A percentile compares a stretch with the other conserved stretches of the same genome.
phyloP scores from a whole-genome alignment of 1,140 invertebrate genomes.

The Bombus sylvicola region DNA sequence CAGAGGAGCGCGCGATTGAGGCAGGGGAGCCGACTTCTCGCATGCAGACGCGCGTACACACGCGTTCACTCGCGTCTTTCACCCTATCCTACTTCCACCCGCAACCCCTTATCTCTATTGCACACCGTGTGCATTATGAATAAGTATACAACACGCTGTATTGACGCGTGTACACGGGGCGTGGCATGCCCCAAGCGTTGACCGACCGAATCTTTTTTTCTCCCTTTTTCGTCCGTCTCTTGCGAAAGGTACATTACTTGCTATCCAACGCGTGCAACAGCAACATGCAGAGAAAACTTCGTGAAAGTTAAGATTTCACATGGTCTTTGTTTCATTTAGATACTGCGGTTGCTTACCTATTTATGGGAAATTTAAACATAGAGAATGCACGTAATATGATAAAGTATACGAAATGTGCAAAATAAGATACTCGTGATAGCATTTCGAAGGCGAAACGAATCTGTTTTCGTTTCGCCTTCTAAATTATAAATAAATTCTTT shows the following conservation, averaged over 20 bases:
- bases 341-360: too few relatives aligned
- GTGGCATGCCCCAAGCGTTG: slow-evolving; percentile 71
- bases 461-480: too few relatives aligned
- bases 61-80: slow-evolving; percentile 28
- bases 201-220: slow-evolving; percentile 71
- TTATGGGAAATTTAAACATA: background rate
- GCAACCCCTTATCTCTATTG: slow-evolving; percentile 39
- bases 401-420: background rate
- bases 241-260: slow-evolving; percentile 13
- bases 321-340: background rate
- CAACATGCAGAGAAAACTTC: background rate
- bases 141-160: slow-evolving; percentile 73
- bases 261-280: background rate
- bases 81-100: slow-evolving; percentile 7
- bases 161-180: slow-evolving; percentile 71
- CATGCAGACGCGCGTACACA: slow-evolving; percentile 21
- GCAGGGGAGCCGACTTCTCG: slow-evolving; percentile 60
- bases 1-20: slow-evolving; percentile 63
- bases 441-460: too few relatives aligned
- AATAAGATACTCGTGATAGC: background rate
- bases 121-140: slow-evolving; percentile 71
- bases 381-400: too few relatives aligned
- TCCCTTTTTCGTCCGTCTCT: background rate
- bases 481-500: too few relatives aligned
- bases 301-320: background rate